Conservation (phyloP, 2,888 invertebrate genomes). For the Dinocampus coccinellae region DNA sequence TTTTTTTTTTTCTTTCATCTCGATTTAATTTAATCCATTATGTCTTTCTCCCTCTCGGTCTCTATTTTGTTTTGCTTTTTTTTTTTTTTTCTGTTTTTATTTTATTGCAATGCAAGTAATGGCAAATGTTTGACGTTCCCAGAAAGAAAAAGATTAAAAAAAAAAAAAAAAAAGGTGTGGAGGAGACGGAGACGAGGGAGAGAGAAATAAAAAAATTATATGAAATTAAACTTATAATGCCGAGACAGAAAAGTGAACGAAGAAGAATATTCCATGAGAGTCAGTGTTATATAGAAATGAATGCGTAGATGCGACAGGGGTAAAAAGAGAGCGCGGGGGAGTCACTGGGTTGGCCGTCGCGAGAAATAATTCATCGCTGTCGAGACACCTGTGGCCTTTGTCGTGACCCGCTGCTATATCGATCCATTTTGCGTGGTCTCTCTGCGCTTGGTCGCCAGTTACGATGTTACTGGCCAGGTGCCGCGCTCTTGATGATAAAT, state of each 20-base stretch:
- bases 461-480: conserved; percentile 36
- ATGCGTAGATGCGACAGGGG: too few species aligned
- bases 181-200: too few species aligned
- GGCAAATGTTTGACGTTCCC: too few species aligned
- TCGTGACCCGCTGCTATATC: conserved; percentile 37
- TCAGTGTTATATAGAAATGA: too few species aligned
- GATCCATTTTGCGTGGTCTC: conserved; percentile 34
- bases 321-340: background rate
- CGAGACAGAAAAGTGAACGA: background rate
- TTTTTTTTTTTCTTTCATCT: too few species aligned
- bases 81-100: too few species aligned
- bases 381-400: conserved; percentile 41
- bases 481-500: conserved; percentile 32
- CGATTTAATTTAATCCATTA: too few species aligned
- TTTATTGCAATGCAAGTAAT: too few species aligned
- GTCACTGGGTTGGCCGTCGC: background rate
- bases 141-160: too few species aligned
- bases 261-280: background rate
- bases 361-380: conserved; percentile 37
- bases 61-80: too few species aligned
- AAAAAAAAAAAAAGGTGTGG: too few species aligned
- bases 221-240: background rate
- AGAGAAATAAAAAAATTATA: background rate
- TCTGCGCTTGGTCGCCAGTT: conserved; percentile 29
- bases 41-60: too few species aligned